phyloP scores from a whole-genome alignment of 2,888 invertebrate genomes.

The Thymelicus acteon region DNA sequence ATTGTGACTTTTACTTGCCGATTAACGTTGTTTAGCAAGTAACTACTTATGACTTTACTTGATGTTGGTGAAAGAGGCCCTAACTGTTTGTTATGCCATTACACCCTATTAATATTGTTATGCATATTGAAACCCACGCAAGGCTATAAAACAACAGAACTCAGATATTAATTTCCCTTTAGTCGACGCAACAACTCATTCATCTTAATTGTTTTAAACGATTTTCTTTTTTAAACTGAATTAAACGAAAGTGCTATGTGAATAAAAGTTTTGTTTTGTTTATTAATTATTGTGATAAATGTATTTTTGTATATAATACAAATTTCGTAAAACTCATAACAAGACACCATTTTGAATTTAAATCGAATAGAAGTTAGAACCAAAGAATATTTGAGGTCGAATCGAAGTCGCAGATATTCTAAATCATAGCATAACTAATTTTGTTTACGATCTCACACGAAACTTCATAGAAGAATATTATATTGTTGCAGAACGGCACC shows the following conservation, averaged over 20 bases:
- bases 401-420: neutral
- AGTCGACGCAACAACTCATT: neutral
- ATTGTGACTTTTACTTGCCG: too few relatives aligned
- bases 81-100: conserved; percentile 4
- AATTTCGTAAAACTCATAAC: too few relatives aligned
- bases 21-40: too few relatives aligned
- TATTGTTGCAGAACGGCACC: conserved; percentile 67
- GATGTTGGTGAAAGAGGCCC: too few relatives aligned
- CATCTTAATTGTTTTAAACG: neutral
- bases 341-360: too few relatives aligned
- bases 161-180: neutral
- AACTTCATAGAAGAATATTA: neutral
- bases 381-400: neutral
- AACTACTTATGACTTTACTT: too few relatives aligned
- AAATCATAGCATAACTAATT: neutral
- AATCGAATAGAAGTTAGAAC: too few relatives aligned
- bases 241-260: neutral
- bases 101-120: neutral
- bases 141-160: neutral
- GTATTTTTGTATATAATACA: too few relatives aligned
- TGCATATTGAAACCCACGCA: neutral
- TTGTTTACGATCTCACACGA: neutral
- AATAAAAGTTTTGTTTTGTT: too few relatives aligned
- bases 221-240: neutral
- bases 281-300: too few relatives aligned